Evolutionary conservation across 2,888 invertebrate species (phyloP), one percentile per base, ranked within the genome.

Genomic region (Trachelus troglodyta): DNA sequence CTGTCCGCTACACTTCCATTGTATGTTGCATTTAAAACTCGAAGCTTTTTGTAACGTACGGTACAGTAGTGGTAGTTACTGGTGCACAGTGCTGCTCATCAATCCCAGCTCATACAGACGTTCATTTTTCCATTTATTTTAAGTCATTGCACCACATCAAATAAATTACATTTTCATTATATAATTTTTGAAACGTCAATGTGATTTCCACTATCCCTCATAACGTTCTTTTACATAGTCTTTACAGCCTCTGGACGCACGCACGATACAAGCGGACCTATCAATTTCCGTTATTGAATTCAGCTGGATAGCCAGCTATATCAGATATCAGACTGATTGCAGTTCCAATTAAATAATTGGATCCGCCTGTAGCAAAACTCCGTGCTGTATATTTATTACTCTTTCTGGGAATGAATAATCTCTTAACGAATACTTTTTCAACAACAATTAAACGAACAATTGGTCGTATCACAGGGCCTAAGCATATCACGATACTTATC

Each of bases 161-260:
- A 92, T 92, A 92, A 92, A 92, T 91, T 91, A 92, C 92, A 92
- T 92, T 92, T 92, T 92, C 92, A 92, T 92, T 91, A 92, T 90
- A 91, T 83, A 83, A 83, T 73, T 71, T 77, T 34, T 30, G 30
- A 34, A 71, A 69, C 23, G 15, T 79, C 69, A 56, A n/a, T 23
- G 75, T 79, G 80, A 78, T 79, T 81, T 81, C 80, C 79, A 81
- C 74, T 77, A 77, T 79, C 79, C 80, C 74, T 73, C 69, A 68
- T 76, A 73, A 40, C 37, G 35, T 69, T 69, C 33, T 71, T 71
- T 37, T 34, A 12, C 12, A 4, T 71, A 34, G 34, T 71, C 9
- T 71, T 71, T 71, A 71, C 71, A 71, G 71, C 71, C 9, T 56
- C 56, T 9, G 56, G 56, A 56, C 56, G 9, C 0, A 6, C 23